phyloP scores from a whole-genome alignment of 2,113 vertebrate genomes.

The Ictidomys tridecemlineatus region DNA sequence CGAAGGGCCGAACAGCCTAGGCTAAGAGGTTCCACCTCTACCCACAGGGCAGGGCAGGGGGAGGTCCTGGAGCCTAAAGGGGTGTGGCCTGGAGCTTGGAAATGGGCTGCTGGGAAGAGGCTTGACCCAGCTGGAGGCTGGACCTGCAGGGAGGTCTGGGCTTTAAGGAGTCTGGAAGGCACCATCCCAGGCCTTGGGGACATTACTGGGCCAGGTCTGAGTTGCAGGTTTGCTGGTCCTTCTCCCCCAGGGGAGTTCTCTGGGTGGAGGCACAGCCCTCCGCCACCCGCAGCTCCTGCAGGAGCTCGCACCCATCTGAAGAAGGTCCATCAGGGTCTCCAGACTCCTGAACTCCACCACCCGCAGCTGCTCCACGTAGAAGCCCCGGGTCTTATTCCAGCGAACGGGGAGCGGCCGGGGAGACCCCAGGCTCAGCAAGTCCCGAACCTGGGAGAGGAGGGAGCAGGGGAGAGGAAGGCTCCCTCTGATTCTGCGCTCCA shows the following conservation, averaged over 20 bases:
- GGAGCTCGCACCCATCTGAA: slow-evolving; percentile 85
- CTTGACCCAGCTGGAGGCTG: background rate
- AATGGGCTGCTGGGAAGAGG: background rate
- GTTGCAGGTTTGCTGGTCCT: background rate
- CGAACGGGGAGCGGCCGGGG: slow-evolving; percentile 84
- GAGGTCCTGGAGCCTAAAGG: background rate
- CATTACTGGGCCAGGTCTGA: background rate
- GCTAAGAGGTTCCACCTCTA: background rate
- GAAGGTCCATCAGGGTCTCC: slow-evolving; percentile 84
- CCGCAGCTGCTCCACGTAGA: slow-evolving; percentile 89
- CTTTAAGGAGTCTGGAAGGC: background rate
- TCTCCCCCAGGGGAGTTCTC: background rate
- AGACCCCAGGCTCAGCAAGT: slow-evolving; percentile 85
- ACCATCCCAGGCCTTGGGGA: background rate
- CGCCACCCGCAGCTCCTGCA: accelerated
- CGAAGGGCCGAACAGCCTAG: background rate
- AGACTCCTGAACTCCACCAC: slow-evolving; percentile 83
- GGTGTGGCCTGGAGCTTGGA: background rate
- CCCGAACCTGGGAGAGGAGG: slow-evolving; percentile 82
- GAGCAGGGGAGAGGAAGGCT: background rate
- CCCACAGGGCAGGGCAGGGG: background rate
- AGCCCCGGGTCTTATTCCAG: slow-evolving; percentile 87
- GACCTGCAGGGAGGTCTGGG: background rate
- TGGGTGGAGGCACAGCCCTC: background rate
- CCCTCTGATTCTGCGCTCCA: accelerated